Evolutionary conservation across 2,113 vertebrate species (phyloP), one percentile per base, ranked within the genome.

Genomic region (Epinephelus lanceolatus): DNA sequence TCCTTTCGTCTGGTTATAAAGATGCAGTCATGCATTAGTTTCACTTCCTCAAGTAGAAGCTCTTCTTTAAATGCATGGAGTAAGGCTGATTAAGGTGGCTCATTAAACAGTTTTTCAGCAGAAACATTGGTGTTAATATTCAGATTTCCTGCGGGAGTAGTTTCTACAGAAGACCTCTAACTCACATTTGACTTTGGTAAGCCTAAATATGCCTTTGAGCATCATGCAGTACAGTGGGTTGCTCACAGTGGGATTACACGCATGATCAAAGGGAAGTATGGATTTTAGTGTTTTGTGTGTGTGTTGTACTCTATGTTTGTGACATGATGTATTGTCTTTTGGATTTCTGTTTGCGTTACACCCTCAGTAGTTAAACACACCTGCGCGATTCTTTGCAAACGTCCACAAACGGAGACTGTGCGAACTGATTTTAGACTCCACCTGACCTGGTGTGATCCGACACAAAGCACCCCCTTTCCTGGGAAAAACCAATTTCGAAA

Each of bases 191-290:
- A 83, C 75, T 79, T 60, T 81, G 78, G 66, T 63, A 45, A 81
- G 25, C 49, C 79, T 71, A 37, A 66, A 74, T 25, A 67, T 76
- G 69, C 76, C 79, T 80, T 18, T 49, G 25, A 83, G 81, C 69
- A 9, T 74, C 53, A 25, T 27, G 55, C 63, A 76, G 53, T 25
- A 63, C 80, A 78, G 7, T 83, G 52, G 15, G 23, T 13, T 10
- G 42, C 62, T 57, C 49, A 49, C 81, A 76, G 65, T 40, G 65
- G 72, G 60, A 71, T 59, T 8, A 70, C 56, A 27, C 45, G 52
- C 73, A 6, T 69, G 77, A 86, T 88, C 83, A 84, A 81, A 86
- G 55, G 19, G 55, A 18, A 21, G 15, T 13, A 73, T 81, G 63
- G 81, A 83, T 85, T 82, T 85, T 15, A 11, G 8, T 1, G 5